Evolutionary conservation across 2,113 vertebrate species (phyloP), one percentile per base, ranked within the genome.

Genomic region (Pelobates fuscus): DNA sequence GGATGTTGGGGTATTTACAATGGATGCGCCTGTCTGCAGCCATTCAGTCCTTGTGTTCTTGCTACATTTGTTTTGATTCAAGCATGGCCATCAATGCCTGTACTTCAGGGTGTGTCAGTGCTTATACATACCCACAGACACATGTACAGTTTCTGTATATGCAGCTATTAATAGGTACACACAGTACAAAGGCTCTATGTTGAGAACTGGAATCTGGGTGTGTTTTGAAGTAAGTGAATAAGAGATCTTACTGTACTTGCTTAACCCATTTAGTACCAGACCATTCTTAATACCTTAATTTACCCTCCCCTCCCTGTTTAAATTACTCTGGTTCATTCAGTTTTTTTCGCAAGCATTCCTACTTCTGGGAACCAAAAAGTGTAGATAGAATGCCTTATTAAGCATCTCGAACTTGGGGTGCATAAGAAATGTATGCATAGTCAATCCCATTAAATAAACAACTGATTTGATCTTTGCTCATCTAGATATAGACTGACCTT

Each of bases 171-270:
- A 76, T 76, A 76, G 71, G 27, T 5, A 11, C 25, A 59, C 60
- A 7, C 52, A 67, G 18, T 20, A 76, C 37, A 46, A 58, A 67
- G 55, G 17, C 37, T 43, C 21, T 58, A 30, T 67, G 23, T 23
- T 29, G n/a, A 29, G 63, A 17, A 14, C n/a, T 24, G 72, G 72
- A 67, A 67, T 76, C 26, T 76, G 64, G 72, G 72, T 76, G 72
- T 74, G 71, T 65, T 46, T 15, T 44, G 3, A 63, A 71, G 43
- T 11, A 14, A 23, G 25, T 52, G n/a, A 29, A 63, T 63, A 26
- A 64, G 52, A 52, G 17, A 17, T 61, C 25, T 69, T 60, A 10
- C 27, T 60, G 25, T 30, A 27, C 21, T 46, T 23, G 25, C 18
- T 30, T 71, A 61, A 71, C 69, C 20, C 69, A 23, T 25, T 27